Percentiles rank a stretch among this genome's conserved stretches.
phyloP scores from a whole-genome alignment of 1,140 invertebrate genomes.

The Proales similis region DNA sequence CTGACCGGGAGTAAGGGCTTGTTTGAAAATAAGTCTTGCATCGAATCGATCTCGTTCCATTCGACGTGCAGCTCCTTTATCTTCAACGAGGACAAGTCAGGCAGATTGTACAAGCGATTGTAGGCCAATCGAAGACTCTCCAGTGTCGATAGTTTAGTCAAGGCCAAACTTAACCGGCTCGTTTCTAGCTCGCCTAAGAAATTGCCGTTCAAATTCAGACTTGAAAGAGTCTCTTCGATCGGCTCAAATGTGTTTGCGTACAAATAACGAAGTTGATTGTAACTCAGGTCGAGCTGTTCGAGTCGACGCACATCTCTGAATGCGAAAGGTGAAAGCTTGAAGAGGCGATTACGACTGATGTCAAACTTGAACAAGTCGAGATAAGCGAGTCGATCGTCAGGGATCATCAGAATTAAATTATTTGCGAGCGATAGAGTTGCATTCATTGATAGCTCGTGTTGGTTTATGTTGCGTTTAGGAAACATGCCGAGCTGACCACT shows the following conservation, averaged over 20 bases:
- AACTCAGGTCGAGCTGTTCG: conserved; percentile 16
- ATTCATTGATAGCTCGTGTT: no score
- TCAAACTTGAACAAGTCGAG: conserved; percentile 10
- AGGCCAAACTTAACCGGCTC: not conserved
- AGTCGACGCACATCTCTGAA: conserved; percentile 16
- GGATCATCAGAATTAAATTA: no score
- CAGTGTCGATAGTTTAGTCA: not conserved
- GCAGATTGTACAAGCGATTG: conserved; percentile 22
- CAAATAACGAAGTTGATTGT: conserved; percentile 9
- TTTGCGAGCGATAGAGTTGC: no score
- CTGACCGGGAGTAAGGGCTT: conserved; percentile 15
- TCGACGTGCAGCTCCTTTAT: not conserved
- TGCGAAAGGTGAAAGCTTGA: conserved; percentile 15
- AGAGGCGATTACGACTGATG: conserved; percentile 6
- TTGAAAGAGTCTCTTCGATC: conserved; percentile 7
- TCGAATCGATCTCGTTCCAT: conserved; percentile 2
- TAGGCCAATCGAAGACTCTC: not conserved
- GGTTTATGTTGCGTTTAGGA: no score
- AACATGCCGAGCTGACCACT: conserved; percentile 6
- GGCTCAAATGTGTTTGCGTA: conserved; percentile 23
- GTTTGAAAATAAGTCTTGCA: conserved; percentile 8
- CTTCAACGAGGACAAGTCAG: conserved; percentile 12
- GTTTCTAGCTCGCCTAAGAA: conserved; percentile 26
- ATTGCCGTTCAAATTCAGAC: conserved; percentile 1
- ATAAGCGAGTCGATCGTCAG: conserved; percentile 11